Evolutionary conservation across 64 coral and sea anemone species (phyloP).

Genomic region (Stichodactyla mertensii): DNA sequence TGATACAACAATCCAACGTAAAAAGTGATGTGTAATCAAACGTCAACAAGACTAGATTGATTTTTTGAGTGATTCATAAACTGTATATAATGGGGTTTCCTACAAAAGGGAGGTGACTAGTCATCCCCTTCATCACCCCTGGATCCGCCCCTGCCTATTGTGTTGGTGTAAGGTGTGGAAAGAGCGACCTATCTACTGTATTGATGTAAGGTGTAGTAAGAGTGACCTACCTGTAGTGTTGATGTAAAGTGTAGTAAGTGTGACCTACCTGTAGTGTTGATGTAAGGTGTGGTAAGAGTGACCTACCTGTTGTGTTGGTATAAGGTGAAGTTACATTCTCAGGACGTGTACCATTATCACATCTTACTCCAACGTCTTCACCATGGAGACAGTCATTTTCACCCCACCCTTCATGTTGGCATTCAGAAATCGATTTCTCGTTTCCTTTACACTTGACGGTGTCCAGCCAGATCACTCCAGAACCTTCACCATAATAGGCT

Average conservation of each 20-base stretch:
- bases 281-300: neutral
- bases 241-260: neutral
- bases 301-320: neutral
- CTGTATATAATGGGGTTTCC: no score
- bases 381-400: neutral
- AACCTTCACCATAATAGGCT: neutral
- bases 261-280: no score
- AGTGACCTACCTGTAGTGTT: neutral
- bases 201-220: no score
- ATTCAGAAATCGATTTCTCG: slow-evolving; percentile 22
- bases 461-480: neutral
- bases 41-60: no score
- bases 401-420: slow-evolving; percentile 1
- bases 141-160: no score
- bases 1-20: no score
- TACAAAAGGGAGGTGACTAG: no score
- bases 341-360: neutral
- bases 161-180: no score
- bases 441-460: slow-evolving; percentile 5
- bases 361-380: slow-evolving; percentile 19
- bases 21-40: no score
- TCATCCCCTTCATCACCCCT: no score
- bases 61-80: no score
- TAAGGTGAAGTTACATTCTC: neutral
- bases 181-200: no score